Evolutionary conservation across 2,888 invertebrate species (phyloP).

Genomic region (Standfussiana lucernea): DNA sequence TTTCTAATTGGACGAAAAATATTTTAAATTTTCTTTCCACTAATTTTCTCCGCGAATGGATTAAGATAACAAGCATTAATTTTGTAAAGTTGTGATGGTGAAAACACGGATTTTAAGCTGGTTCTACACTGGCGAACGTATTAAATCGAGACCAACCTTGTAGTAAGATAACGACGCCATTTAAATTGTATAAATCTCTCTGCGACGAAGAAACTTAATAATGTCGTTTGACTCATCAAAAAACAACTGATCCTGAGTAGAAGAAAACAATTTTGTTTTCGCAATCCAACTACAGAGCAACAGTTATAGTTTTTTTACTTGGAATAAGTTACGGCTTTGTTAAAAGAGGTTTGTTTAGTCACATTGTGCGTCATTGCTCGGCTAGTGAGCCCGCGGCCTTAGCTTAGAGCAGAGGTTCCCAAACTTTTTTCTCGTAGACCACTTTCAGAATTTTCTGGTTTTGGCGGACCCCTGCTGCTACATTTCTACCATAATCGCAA

Average conservation of each 20-base stretch:
- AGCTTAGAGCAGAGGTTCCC: too few species aligned
- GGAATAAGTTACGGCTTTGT: conserved; percentile 18
- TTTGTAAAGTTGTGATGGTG: conserved; percentile 35
- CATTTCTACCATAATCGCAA: too few species aligned
- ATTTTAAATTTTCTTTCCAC: conserved; percentile 32
- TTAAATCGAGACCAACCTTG: neutral
- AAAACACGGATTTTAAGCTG: conserved; percentile 42
- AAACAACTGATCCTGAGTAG: conserved; percentile 42
- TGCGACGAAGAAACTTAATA: conserved; percentile 32
- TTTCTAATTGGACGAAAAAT: conserved; percentile 41
- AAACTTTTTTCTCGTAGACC: too few species aligned
- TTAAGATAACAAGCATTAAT: conserved; percentile 58
- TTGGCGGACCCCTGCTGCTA: too few species aligned
- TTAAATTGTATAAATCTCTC: conserved; percentile 32
- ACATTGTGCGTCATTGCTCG: conserved; percentile 28
- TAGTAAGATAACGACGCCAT: conserved; percentile 2
- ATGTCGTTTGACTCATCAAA: conserved; percentile 42
- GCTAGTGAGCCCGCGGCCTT: conserved; percentile 9
- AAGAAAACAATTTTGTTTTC: conserved; percentile 45
- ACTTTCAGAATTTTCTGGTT: too few species aligned
- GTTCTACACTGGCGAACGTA: conserved; percentile 27
- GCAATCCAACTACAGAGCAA: conserved; percentile 13
- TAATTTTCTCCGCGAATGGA: conserved; percentile 46
- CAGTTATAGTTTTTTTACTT: conserved; percentile 38
- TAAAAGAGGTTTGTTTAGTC: conserved; percentile 31